A percentile compares a stretch with the other conserved stretches of the same genome.
Conservation (phyloP, 2,888 invertebrate species). For the Melitaea athalia region DNA sequence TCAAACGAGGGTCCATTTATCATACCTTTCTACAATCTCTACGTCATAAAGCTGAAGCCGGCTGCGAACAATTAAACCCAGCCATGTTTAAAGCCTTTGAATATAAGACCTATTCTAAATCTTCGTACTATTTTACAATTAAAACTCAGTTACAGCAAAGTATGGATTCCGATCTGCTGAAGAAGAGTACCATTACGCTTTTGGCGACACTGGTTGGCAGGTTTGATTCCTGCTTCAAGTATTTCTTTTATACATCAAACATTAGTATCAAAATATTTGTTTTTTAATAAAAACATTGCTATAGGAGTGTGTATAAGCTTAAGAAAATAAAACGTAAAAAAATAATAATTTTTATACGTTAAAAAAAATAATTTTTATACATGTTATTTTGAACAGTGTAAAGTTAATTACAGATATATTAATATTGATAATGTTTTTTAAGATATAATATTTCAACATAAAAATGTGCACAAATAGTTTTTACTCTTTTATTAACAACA, state of each 20-base stretch:
- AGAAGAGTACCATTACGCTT: not conserved
- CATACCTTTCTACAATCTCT: constrained; percentile 39
- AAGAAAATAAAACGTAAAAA: no score
- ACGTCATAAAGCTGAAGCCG: constrained; percentile 43
- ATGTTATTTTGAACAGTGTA: no score
- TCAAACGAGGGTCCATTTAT: constrained; percentile 43
- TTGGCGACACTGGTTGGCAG: no score
- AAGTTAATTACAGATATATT: no score
- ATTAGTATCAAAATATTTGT: not conserved
- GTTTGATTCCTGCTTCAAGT: no score
- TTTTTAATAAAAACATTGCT: not conserved
- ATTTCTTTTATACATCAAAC: no score
- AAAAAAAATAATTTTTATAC: no score
- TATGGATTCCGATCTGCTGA: not conserved
- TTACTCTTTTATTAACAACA: not conserved
- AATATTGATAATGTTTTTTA: no score
- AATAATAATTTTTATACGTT: no score
- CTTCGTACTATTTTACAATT: not conserved
- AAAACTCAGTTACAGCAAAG: not conserved
- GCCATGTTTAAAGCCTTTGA: constrained; percentile 36
- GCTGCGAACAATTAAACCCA: constrained; percentile 45
- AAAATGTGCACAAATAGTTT: not conserved
- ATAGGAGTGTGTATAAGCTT: no score
- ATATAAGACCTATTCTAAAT: constrained; percentile 26
- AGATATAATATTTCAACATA: no score